Conservation (phyloP, 2,797 vertebrate species). For the Mallotus villosus region DNA sequence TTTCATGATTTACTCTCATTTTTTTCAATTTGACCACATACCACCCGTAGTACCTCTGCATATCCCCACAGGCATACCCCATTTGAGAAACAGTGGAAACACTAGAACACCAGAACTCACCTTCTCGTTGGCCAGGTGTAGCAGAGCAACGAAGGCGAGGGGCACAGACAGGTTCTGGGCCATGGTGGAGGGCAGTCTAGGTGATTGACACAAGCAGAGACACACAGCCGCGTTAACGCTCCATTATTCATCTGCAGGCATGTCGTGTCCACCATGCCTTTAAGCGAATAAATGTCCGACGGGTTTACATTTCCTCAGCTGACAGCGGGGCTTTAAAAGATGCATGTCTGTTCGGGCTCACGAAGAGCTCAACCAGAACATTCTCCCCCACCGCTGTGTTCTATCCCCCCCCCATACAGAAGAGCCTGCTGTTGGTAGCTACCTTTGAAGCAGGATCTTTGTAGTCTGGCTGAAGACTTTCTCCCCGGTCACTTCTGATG, state of each 20-base stretch:
- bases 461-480: conserved; percentile 82
- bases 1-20: background rate
- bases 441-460: conserved; percentile 83
- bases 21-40: background rate
- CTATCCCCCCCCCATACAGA: no score
- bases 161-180: conserved; percentile 89
- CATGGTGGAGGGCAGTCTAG: conserved; percentile 85
- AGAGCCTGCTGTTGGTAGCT: conserved; percentile 4
- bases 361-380: no score
- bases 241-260: conserved; percentile 9
- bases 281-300: background rate
- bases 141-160: conserved; percentile 87
- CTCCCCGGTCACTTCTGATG: conserved; percentile 70
- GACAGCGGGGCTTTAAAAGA: conserved; percentile 5
- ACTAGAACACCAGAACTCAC: conserved; percentile 63
- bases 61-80: no score
- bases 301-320: conserved; percentile 1
- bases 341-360: background rate
- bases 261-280: background rate
- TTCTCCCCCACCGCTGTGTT: no score
- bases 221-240: background rate
- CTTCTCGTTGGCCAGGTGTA: conserved; percentile 95
- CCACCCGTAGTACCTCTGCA: no score
- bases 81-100: background rate
- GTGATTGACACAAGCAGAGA: conserved; percentile 1